Percentiles rank a stretch among this genome's conserved stretches.
Evolutionary conservation across 2,888 invertebrate species (phyloP).

Genomic region (Pristionchus entomophagus): DNA sequence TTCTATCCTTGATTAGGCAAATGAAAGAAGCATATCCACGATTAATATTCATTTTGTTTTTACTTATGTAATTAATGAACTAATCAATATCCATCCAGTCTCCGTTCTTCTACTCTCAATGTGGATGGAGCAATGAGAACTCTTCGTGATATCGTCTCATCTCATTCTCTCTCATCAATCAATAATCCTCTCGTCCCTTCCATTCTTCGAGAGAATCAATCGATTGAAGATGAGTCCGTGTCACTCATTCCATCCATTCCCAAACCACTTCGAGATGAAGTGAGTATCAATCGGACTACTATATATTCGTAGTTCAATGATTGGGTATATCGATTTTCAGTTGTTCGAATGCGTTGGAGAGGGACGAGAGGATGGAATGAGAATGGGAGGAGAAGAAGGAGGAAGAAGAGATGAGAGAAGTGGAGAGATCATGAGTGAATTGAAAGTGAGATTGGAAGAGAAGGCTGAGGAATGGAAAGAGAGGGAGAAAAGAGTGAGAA

Average conservation of each 20-base stretch:
- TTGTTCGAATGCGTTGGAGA: slow-evolving; percentile 40
- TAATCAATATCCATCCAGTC: neutral
- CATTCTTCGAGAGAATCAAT: neutral
- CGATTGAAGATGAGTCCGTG: neutral
- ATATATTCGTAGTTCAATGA: neutral
- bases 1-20: neutral
- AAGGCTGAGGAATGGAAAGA: slow-evolving; percentile 40
- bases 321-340: neutral
- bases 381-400: slow-evolving; percentile 35
- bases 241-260: neutral
- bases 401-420: slow-evolving; percentile 49
- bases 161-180: slow-evolving; percentile 28
- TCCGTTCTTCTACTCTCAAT: neutral
- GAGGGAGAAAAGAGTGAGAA: slow-evolving; percentile 24
- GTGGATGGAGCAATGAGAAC: slow-evolving; percentile 33
- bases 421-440: slow-evolving; percentile 53
- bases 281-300: neutral
- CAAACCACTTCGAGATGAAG: neutral
- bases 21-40: neutral
- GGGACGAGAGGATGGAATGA: slow-evolving; percentile 47
- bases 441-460: slow-evolving; percentile 50
- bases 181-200: slow-evolving; percentile 1
- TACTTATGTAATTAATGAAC: neutral
- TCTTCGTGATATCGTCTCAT: slow-evolving; percentile 24
- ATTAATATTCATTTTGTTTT: neutral